Evolutionary conservation across 2,888 invertebrate genomes (phyloP), one percentile per base, ranked within the genome.

Genomic region (Heliconius ethilla): DNA sequence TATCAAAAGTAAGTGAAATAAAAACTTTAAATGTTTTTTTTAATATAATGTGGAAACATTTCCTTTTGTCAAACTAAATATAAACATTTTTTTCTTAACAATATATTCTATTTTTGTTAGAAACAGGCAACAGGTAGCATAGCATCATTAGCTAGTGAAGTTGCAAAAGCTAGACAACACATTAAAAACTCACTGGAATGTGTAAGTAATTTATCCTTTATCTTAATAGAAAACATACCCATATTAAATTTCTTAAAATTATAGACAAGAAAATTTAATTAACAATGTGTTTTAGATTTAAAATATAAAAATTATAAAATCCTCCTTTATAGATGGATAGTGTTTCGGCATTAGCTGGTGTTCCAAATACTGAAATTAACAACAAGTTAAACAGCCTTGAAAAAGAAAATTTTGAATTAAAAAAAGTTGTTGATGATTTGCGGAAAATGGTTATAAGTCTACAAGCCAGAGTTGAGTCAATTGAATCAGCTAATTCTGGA

Each of bases 151-250:
- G 97, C 97, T 88, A 96, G 96, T 91, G 97, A 97, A 95, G 97
- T 98, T 89, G 97, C 97, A 89, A 97, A 97, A 95, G 97, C 97
- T 90, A 96, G 97, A 89, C 97, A 97, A 94, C 97, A 97, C 93
- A 97, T 98, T 95, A 97, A 96, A 95, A 96, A 95, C 87, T 96
- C 96, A 87, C 94, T 96, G 89, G 96, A 96, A 92, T 96, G 96
- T 95, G 96, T 96, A 95, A 96, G 95, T 96, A 91, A 86, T 85
- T 83, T 82, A 25, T 40, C 25, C 1, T 51, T 74, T 11, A 69
- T 25, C 11, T 25, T 69, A n/a, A 2, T 33, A 40, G 6, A 67
- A 22, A 9, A 9, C 22, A 51, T 51, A 51, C 3, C 27, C 55
- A 59, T 33, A 73, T 18, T 25, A n/a, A 25, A 62, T 13, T 5